Evolutionary conservation across 2,113 vertebrate species (phyloP).

Genomic region (Laticauda colubrina): DNA sequence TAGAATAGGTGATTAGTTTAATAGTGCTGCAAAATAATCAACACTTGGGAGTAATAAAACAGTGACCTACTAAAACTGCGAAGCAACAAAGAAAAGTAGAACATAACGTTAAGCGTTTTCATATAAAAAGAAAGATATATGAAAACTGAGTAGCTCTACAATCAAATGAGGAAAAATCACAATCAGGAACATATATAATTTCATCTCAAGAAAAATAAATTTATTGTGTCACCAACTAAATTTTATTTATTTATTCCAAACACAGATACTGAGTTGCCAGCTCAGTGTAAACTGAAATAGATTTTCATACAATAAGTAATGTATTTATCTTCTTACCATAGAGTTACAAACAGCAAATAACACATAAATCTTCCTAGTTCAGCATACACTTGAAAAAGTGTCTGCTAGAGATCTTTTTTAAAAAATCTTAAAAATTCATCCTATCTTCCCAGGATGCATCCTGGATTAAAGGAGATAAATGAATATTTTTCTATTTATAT

Average conservation of each 20-base stretch:
- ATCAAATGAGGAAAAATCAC: background rate
- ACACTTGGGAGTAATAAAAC: slow-evolving; percentile 4
- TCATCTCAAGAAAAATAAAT: background rate
- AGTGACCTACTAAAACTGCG: slow-evolving; percentile 8
- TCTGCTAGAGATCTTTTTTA: background rate
- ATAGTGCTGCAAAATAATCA: background rate
- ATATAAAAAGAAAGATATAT: background rate
- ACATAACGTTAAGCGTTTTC: background rate
- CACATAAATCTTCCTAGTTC: background rate
- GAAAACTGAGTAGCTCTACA: background rate
- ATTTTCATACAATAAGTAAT: background rate
- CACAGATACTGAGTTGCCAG: background rate
- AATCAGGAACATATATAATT: background rate
- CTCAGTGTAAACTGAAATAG: background rate
- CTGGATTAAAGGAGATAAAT: background rate
- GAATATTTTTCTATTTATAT: background rate
- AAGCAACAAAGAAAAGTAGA: background rate
- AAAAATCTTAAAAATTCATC: background rate
- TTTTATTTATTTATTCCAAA: background rate
- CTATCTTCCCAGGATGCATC: background rate
- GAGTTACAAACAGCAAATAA: background rate
- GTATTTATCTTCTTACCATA: background rate
- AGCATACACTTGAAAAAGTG: background rate
- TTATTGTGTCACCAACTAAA: background rate
- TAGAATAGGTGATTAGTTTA: background rate